Base-by-base conservation (phyloP, 2,113 vertebrate genomes). In the Columba janthina region DNA sequence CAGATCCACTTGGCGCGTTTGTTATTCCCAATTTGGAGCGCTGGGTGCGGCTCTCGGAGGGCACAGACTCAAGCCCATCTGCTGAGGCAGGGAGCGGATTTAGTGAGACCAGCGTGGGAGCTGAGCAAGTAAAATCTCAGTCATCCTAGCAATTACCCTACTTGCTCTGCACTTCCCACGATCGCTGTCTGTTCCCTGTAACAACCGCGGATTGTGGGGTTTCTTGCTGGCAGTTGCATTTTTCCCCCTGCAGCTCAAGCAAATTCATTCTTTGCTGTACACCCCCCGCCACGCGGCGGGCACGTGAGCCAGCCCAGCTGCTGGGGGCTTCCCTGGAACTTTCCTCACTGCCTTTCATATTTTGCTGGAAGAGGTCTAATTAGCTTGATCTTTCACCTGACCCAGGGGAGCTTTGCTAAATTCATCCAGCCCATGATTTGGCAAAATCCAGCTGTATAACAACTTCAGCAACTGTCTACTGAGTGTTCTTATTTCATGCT, bases 101-200 rank as follows among this genome's bases (percentile, higher is more conserved):
- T 92, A 95, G 91, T 86, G 75, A 81, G 93, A 66, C 76, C 72
- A 92, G 91, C 54, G 84, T 93, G 86, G 95, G 94, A 95, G 91
- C 90, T 54, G 73, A 90, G 56, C 86, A 96, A 95, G 77, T 94
- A 89, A 89, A 97, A 92, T 85, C 89, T 87, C 95, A 90, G 86
- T 32, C 91, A 89, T 78, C 80, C 86, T 44, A 92, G 94, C 95
- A 92, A 90, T 87, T 89, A 95, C 89, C 73, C 80, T 78, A 81
- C 91, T 87, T 84, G 84, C 91, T 92, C 77, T 78, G 94, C 90
- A 92, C 57, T 92, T 87, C 70, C 84, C 80, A 71, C 64, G 29
- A 91, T 89, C 79, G 90, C 91, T 82, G 94, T 88, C 80, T 81
- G 89, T 77, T 54, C 79, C 71, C 67, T 62, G 0, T 29, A 81